Evolutionary conservation across 2,888 invertebrate species (phyloP), one percentile per base, ranked within the genome.

Genomic region (Drosophila sordidapex): DNA sequence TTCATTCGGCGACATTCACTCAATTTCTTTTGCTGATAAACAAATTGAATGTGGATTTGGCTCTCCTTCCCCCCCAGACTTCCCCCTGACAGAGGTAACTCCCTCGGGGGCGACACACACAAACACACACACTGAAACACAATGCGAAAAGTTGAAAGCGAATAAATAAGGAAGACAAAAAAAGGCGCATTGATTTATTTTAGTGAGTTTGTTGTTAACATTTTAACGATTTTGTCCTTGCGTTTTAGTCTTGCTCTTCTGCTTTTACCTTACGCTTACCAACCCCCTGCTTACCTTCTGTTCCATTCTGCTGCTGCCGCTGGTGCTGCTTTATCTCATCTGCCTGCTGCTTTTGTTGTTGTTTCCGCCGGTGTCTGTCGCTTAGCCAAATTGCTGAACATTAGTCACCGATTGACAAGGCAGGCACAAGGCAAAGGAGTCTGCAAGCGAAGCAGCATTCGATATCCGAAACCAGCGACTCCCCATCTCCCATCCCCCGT

Each of bases 1-100:
- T 87, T 85, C 89, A 87, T 89, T 89, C 82, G 82, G 79, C 84
- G 89, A 85, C 88, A 87, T 81, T 87, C 81, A 89, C 90, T 89
- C 86, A 85, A 89, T 85, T 87, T 84, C 79, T 83, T 76, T 83
- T 75, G 80, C 75, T 89, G 92, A 91, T 91, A 92, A 92, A 90
- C 92, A 91, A 91, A 91, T 91, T 90, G 90, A 91, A 92, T 89
- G 91, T 82, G 90, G 83, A 91, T 83, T 83, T 67, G 43, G 58
- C 40, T 60, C 38, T 25, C 43, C 25, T 11, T 4, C 43, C 38
- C 6, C 33, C 10, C 43, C 10, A 2, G 31, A 10, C 31, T 31
- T 31, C 2, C n/a, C 15, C 15, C 29, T 15, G 29, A 10, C 38
- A 33, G 46, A 29, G 52, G 43, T 64, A 64, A 57, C 38, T 62